phyloP scores from a whole-genome alignment of 2,888 invertebrate genomes.

The Diarsia rubi region DNA sequence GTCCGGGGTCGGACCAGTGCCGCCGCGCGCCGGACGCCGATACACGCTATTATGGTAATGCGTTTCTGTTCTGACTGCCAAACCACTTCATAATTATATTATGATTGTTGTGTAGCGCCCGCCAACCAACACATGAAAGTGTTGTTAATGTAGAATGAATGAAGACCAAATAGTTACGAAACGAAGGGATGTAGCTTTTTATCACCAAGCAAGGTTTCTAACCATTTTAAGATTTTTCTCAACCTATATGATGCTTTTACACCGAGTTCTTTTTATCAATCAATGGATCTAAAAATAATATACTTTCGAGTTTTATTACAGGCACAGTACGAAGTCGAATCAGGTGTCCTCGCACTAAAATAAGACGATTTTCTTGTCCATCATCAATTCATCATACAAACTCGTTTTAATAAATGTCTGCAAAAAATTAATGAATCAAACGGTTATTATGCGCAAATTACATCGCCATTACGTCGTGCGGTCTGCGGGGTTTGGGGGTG shows the following conservation, averaged over 20 bases:
- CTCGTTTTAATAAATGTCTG: constrained; percentile 74
- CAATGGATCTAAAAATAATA: not conserved
- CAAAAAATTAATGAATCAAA: constrained; percentile 72
- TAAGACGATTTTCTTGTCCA: constrained; percentile 12
- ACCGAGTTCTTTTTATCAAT: constrained; percentile 14
- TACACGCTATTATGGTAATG: constrained; percentile 36
- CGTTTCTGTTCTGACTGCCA: constrained; percentile 12
- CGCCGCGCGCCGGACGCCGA: constrained; percentile 9
- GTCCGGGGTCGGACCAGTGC: constrained; percentile 3
- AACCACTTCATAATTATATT: constrained; percentile 18
- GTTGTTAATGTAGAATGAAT: not conserved
- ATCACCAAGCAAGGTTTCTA: not conserved
- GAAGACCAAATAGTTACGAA: not conserved
- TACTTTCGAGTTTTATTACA: constrained; percentile 27
- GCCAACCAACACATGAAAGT: too few species aligned
- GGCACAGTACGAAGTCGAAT: not conserved
- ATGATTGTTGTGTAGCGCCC: constrained; percentile 4
- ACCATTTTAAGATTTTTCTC: constrained; percentile 8
- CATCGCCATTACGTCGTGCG: constrained; percentile 68
- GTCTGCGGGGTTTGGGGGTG: not conserved
- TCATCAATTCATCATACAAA: constrained; percentile 71
- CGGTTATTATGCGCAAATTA: constrained; percentile 72
- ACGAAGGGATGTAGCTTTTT: not conserved
- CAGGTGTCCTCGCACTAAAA: not conserved
- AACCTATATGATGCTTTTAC: constrained; percentile 15